phyloP scores from a whole-genome alignment of 2,797 vertebrate genomes.

The Aselliscus stoliczkanus region DNA sequence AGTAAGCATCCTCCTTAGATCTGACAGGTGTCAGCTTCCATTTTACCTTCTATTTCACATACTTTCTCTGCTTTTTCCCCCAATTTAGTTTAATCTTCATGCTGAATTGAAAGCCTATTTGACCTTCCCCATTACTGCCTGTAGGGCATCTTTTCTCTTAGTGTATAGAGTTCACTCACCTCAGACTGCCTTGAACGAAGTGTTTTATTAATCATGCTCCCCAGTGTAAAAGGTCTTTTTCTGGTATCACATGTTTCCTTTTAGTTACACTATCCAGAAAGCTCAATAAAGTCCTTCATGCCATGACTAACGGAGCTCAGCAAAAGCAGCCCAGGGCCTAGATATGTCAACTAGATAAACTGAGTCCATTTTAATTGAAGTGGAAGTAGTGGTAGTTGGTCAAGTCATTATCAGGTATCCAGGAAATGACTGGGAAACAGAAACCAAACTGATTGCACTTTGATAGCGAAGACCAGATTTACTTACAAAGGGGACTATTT shows the following conservation, averaged over 20 bases:
- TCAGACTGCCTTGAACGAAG: neutral
- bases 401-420: neutral
- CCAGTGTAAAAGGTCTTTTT: neutral
- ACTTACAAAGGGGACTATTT: neutral
- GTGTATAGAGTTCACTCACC: neutral
- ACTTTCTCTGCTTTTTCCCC: neutral
- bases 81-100: neutral
- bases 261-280: neutral
- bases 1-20: neutral
- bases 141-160: neutral
- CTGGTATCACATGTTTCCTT: neutral
- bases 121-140: neutral
- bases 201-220: neutral
- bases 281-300: neutral
- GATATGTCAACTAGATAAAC: neutral
- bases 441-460: neutral
- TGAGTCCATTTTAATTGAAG: neutral
- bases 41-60: neutral
- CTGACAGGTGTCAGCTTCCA: neutral
- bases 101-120: neutral
- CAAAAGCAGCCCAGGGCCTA: neutral
- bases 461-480: neutral
- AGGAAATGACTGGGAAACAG: constrained; percentile 12
- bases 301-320: neutral
- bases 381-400: neutral